These are phyloP conservation scores for Orestias chungarensis DNA, from an alignment of 2,797 vertebrate genomes.

Conservation along the genomic window DNA sequence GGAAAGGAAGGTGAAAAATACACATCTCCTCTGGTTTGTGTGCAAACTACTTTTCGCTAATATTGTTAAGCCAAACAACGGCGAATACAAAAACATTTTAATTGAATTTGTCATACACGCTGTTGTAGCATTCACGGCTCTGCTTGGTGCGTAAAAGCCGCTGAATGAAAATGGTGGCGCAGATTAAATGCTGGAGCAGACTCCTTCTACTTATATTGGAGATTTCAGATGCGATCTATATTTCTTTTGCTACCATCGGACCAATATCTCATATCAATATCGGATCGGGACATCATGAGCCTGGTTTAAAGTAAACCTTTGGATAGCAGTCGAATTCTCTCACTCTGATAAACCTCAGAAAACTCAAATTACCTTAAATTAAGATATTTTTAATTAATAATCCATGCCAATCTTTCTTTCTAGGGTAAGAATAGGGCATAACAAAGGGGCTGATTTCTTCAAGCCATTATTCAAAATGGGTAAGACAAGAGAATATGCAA, in stretches of 20 bases:
- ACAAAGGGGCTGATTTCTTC: too few relatives aligned
- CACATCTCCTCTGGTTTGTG: background rate
- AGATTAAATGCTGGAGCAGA: too few relatives aligned
- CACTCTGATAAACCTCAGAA: background rate
- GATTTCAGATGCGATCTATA: too few relatives aligned
- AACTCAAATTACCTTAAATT: background rate
- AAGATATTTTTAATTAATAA: background rate
- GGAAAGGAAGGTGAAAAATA: constrained; percentile 4
- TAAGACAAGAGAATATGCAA: background rate
- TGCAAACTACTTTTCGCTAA: background rate
- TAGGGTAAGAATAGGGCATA: background rate
- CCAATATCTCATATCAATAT: too few relatives aligned
- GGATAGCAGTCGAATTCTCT: background rate
- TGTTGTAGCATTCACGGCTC: too few relatives aligned
- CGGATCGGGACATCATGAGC: too few relatives aligned
- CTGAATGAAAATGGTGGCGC: too few relatives aligned
- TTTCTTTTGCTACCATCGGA: too few relatives aligned
- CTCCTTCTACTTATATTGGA: too few relatives aligned
- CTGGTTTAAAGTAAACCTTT: too few relatives aligned
- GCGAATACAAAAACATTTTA: background rate
- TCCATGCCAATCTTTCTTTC: background rate
- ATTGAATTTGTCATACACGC: too few relatives aligned
- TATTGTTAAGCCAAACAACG: background rate
- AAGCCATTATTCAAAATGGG: background rate
- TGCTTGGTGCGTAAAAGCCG: too few relatives aligned